A percentile compares a stretch with the other conserved stretches of the same genome.
Conservation (phyloP, 2,113 vertebrate genomes). For the Nycticryphes semicollaris region DNA sequence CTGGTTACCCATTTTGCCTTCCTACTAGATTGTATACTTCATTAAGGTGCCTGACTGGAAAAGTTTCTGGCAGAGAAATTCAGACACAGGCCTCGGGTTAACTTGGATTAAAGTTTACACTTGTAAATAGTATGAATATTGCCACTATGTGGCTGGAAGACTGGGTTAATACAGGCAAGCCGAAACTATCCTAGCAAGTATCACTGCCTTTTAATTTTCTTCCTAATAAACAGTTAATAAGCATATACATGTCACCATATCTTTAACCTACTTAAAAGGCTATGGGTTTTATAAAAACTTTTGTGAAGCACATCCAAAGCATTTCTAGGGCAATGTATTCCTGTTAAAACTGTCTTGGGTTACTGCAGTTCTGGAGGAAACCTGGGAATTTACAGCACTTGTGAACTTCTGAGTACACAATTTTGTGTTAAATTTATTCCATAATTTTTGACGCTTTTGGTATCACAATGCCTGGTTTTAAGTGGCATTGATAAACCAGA, state of each 20-base stretch:
- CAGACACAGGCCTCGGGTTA: neutral
- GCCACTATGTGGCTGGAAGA: neutral
- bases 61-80: neutral
- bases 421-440: neutral
- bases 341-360: neutral
- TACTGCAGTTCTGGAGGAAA: neutral
- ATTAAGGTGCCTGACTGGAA: neutral
- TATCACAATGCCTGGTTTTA: neutral
- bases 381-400: neutral
- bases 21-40: neutral
- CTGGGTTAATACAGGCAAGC: neutral
- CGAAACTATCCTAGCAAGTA: neutral
- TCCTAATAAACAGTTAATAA: neutral
- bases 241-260: neutral
- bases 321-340: neutral
- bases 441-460: neutral
- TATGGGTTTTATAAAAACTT: neutral
- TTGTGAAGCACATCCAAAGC: neutral
- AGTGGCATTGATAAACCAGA: neutral
- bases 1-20: neutral
- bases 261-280: neutral
- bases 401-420: neutral
- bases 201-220: neutral
- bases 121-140: neutral
- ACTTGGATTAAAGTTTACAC: neutral